Conservation (phyloP, 2,797 vertebrate species). For the Lophius americanus region DNA sequence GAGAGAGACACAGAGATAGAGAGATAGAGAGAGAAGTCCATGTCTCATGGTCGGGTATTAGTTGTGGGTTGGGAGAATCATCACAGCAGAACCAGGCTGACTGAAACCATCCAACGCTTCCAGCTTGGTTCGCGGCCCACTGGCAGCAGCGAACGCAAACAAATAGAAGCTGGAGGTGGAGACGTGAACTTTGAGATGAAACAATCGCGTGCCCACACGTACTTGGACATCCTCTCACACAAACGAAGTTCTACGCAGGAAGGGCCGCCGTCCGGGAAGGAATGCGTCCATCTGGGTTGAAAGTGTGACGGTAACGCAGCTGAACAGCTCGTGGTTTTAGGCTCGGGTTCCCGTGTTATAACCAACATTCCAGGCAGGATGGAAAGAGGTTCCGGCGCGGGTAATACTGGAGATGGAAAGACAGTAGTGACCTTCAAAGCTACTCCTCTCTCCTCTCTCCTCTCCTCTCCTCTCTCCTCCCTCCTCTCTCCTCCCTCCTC, state of each 20-base stretch:
- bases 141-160: conserved; percentile 14
- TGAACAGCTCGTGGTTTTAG: conserved; percentile 42
- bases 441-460: conserved; percentile 2
- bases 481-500: too few species aligned
- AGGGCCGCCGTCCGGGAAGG: conserved; percentile 42
- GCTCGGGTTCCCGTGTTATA: conserved; percentile 40
- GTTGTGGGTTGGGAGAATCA: conserved; percentile 30
- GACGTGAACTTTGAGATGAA: conserved; percentile 14
- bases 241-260: conserved; percentile 8
- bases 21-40: neutral
- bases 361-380: conserved; percentile 50
- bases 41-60: conserved; percentile 14
- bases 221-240: conserved; percentile 21
- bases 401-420: conserved; percentile 36
- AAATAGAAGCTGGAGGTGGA: conserved; percentile 10
- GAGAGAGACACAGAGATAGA: neutral
- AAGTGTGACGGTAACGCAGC: conserved; percentile 50
- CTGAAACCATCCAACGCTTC: conserved; percentile 32
- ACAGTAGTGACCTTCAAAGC: conserved; percentile 12
- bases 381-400: conserved; percentile 35
- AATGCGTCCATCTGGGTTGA: conserved; percentile 56
- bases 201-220: conserved; percentile 18
- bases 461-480: neutral
- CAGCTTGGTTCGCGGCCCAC: conserved; percentile 28
- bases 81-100: conserved; percentile 22